These are phyloP conservation scores for Alexandromys fortis DNA, from an alignment of 2,113 vertebrate genomes.

Conservation along the genomic window DNA sequence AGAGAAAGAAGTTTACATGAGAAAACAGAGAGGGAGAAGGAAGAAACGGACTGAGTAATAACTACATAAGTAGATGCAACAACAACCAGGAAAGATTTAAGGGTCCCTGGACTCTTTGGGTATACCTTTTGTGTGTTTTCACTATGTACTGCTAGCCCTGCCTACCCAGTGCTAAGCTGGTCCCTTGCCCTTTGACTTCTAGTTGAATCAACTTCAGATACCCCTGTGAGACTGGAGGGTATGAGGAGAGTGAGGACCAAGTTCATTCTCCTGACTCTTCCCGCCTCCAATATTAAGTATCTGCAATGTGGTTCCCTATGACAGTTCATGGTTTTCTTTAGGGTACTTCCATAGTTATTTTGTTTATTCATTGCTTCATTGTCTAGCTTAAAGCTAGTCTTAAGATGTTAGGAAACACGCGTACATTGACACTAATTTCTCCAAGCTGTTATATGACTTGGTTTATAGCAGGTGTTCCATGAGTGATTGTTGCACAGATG, in stretches of 20 bases:
- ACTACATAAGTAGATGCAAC: neutral
- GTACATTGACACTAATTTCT: neutral
- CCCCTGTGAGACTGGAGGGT: neutral
- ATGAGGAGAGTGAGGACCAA: neutral
- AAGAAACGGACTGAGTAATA: neutral
- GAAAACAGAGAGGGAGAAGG: neutral
- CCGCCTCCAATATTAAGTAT: neutral
- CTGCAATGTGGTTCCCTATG: neutral
- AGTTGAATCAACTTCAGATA: neutral
- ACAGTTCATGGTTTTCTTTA: neutral
- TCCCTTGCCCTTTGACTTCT: neutral
- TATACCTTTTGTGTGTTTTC: neutral
- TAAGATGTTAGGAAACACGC: neutral
- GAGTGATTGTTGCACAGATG: neutral
- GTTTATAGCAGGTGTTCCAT: neutral
- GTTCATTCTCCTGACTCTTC: neutral
- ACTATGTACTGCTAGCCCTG: neutral
- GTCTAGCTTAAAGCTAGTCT: neutral
- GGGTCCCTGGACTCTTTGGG: neutral
- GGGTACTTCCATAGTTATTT: neutral
- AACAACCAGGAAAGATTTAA: neutral
- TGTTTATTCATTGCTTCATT: conserved; percentile 40
- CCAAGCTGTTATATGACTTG: neutral
- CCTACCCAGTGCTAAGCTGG: neutral
- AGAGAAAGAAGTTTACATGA: neutral